Evolutionary conservation across 1,140 invertebrate species (phyloP), one percentile per base, ranked within the genome.

Genomic region (Lepidostoma basale): DNA sequence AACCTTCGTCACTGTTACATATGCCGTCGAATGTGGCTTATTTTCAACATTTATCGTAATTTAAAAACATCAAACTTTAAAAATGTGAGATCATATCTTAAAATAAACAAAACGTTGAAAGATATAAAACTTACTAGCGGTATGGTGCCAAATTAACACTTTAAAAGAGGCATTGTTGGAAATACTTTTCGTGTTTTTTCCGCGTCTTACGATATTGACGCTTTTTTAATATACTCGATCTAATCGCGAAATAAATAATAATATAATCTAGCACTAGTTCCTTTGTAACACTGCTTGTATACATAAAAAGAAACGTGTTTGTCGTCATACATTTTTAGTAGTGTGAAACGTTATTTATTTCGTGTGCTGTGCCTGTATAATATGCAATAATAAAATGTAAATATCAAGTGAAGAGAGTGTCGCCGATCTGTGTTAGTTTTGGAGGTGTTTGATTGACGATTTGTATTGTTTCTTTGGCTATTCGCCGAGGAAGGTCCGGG

Each of bases 111-210:
- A 60, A 23, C 23, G 49, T 28, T 26, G 44, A 47, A 54, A 14
- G n/a, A 10, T 22, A 60, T 60, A 60, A 60, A 60, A 42, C 28
- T 36, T 40, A 5, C 16, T 16, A 26, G 36, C 40, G 56, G 56
- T 60, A 16, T 26, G 18, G 56, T 60, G 56, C 56, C 56, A 60
- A 60, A 60, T 56, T 56, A 56, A 56, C 52, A 33, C 52, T 56
- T 4, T 22, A n/a, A 26, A 16, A 9, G n/a, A 49, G 45, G 22
- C n/a, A 12, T 49, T 36, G 5, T 56, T 36, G 52, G 36, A 56
- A 33, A 56, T 56, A 33, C 52, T 16, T 16, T 22, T 23, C 9
- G 12, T 49, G 2, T 8, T n/a, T 22, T 18, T 49, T 18, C 25
- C 6, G n/a, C 12, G 45, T 49, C 8, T 9, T 23, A 49, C 45